Conservation (phyloP, 2,888 invertebrate species). For the Watsonalla cultraria region DNA sequence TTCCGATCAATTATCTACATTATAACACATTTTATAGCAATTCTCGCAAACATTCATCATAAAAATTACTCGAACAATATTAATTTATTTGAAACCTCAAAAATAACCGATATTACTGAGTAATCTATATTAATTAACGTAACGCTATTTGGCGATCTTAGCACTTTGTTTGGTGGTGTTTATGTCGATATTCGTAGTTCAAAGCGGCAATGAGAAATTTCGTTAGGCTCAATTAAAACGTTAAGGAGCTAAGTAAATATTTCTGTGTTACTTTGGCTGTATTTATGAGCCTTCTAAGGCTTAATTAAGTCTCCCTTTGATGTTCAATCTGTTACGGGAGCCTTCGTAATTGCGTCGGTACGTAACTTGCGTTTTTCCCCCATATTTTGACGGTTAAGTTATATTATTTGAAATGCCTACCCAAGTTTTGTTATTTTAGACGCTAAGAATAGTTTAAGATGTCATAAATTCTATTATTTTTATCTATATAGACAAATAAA, state of each 20-base stretch:
- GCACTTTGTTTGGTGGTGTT: constrained; percentile 24
- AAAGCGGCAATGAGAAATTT: constrained; percentile 59
- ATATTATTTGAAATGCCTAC: background rate
- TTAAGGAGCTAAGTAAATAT: constrained; percentile 66
- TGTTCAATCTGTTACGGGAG: constrained; percentile 72
- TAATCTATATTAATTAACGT: constrained; percentile 26
- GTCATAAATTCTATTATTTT: too few species aligned
- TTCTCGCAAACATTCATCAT: background rate
- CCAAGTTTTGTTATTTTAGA: too few species aligned
- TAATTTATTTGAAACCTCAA: constrained; percentile 1
- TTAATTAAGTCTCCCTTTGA: constrained; percentile 73
- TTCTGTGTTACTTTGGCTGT: constrained; percentile 59
- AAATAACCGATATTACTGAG: constrained; percentile 12
- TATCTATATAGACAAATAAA: too few species aligned
- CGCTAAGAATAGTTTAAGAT: too few species aligned
- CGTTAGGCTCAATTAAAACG: constrained; percentile 66
- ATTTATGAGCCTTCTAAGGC: constrained; percentile 67
- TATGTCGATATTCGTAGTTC: constrained; percentile 43
- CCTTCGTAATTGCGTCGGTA: constrained; percentile 60
- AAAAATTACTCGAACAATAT: background rate
- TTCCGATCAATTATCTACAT: too few species aligned
- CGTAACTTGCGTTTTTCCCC: constrained; percentile 35
- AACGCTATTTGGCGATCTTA: constrained; percentile 21
- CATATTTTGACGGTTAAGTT: background rate
- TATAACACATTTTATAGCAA: too few species aligned